These are phyloP conservation scores for Apis florea DNA, from an alignment of 1,140 invertebrate genomes.

Conservation along the genomic window DNA sequence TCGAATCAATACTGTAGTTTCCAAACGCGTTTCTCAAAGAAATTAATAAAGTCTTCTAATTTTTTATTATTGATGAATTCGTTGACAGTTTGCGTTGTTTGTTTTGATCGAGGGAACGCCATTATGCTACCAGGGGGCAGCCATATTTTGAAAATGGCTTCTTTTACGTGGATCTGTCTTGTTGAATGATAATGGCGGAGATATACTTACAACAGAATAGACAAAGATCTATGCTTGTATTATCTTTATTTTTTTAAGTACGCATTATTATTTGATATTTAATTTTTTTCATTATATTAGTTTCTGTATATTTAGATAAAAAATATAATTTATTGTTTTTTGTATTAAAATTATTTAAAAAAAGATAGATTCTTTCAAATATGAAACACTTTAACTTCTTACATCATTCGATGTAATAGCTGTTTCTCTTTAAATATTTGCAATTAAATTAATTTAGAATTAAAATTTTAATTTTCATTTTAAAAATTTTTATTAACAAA, in stretches of 20 bases:
- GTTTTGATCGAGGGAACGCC: conserved; percentile 82
- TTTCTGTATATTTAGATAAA: background rate
- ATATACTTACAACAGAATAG: conserved; percentile 11
- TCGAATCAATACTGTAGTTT: conserved; percentile 66
- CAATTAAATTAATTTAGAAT: background rate
- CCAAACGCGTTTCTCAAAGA: conserved; percentile 20
- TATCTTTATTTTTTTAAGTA: conserved; percentile 16
- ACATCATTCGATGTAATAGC: conserved; percentile 25
- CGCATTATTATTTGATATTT: background rate
- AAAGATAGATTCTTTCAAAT: conserved; percentile 8
- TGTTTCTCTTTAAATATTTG: conserved; percentile 2
- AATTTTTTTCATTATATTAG: background rate
- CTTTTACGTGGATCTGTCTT: conserved; percentile 68
- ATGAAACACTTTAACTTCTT: conserved; percentile 41
- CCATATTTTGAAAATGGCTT: conserved; percentile 87
- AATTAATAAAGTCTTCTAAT: background rate
- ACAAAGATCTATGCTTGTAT: conserved; percentile 23
- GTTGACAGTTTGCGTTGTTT: conserved; percentile 80
- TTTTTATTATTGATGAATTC: conserved; percentile 41
- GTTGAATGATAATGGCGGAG: conserved; percentile 56
- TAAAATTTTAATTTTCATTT: background rate
- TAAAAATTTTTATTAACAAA: background rate
- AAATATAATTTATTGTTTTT: background rate
- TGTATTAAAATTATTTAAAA: background rate
- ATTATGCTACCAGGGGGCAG: conserved; percentile 84